These are phyloP conservation scores for Drosophila busckii DNA, from an alignment of 1,140 invertebrate species.

Conservation along the genomic window DNA sequence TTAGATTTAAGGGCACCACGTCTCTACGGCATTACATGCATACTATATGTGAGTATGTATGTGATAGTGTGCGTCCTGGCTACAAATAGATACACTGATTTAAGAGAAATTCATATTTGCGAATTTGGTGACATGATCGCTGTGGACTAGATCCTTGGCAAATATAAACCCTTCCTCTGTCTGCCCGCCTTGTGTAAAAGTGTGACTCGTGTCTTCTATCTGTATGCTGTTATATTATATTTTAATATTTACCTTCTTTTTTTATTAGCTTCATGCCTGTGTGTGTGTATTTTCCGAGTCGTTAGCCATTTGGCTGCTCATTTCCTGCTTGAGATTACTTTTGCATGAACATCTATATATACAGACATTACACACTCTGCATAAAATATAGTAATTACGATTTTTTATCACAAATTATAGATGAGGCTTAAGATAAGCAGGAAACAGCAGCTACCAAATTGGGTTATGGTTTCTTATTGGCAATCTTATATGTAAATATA, in stretches of 20 bases:
- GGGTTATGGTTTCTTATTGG: too few species aligned
- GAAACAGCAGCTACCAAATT: too few species aligned
- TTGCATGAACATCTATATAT: constrained; percentile 26
- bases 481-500: too few species aligned
- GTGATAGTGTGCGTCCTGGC: constrained; percentile 1
- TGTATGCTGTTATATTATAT: constrained; percentile 16
- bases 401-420: constrained; percentile 2
- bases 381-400: not conserved
- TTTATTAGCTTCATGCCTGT: not conserved
- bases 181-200: constrained; percentile 7
- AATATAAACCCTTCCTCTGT: constrained; percentile 19
- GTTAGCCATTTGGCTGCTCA: constrained; percentile 37
- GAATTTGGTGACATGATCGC: too few species aligned
- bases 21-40: constrained; percentile 20
- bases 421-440: too few species aligned
- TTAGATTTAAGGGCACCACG: constrained; percentile 1
- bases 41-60: constrained; percentile 3
- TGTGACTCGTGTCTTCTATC: constrained; percentile 15
- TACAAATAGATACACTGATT: constrained; percentile 31
- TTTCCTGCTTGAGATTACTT: constrained; percentile 47
- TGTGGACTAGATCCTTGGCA: constrained; percentile 21
- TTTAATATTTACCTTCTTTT: constrained; percentile 24
- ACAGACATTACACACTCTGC: constrained; percentile 1
- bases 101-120: constrained; percentile 41
- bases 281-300: constrained; percentile 8